Base-by-base conservation (phyloP, 2,797 vertebrate species). In the Spinus olivaceus region DNA sequence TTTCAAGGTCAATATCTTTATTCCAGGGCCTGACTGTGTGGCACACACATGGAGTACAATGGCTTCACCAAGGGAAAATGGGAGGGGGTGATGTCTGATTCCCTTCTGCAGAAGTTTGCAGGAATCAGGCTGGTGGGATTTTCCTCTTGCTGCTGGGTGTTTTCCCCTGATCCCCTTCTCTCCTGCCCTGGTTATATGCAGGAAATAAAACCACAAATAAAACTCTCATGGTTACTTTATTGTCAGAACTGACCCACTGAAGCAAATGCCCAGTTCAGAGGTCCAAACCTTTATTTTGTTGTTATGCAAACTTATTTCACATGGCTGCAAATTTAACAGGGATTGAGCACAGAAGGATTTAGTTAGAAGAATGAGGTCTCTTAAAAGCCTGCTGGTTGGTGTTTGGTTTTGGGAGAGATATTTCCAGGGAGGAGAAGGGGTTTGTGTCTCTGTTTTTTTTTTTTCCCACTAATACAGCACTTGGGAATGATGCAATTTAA, bases 1-100 rank as follows among this genome's bases (percentile, higher is more conserved):
- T 81, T 95, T 78, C 76, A 92, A 92, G 88, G 76, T 90, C 87
- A 93, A 1, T 92, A 32, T 71, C 63, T 95, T 93, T 89, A 92
- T 97, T 93, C 21, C 53, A 53, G 37, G 56, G 49, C 78, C 33
- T 81, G 49, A 35, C 71, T 80, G 56, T 72, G 69, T 71, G 86
- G 35, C 71, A 73, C 53, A 70, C 71, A 80, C 14, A 18, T 0
- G 2, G 9, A 51, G 27, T 24, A n/a, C 42, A 67, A 16, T 24
- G 33, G 73, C 50, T 90, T 82, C 86, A 82, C 24, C 67, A 50
- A 37, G 57, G 30, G 12, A 10, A 33, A 51, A 73, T 84, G 49
- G 0, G 1, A 66, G 25, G 37, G 19, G 41, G 12, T 64, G 49
- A 1, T 81, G 64, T 28, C 39, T 72, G 30, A 23, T 51, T 83